These are phyloP conservation scores for Propithecus coquereli DNA, from an alignment of 2,113 vertebrate species.

Conservation along the genomic window DNA sequence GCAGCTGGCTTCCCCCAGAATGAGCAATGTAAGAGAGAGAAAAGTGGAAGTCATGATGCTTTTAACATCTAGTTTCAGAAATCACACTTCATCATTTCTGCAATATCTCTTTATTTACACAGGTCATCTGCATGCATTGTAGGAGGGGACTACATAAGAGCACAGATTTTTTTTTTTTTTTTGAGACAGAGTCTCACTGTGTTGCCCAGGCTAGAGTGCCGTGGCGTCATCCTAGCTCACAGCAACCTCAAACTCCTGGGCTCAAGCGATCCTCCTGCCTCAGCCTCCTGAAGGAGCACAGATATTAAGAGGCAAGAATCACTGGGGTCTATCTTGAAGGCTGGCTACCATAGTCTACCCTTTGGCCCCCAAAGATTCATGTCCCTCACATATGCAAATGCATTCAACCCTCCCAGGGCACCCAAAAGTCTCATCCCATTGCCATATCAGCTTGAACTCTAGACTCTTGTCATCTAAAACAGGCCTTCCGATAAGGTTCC, in stretches of 20 bases:
- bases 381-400: not conserved
- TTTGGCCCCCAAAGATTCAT: not conserved
- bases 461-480: not conserved
- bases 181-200: no score
- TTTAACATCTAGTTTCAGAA: not conserved
- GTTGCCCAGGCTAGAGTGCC: no score
- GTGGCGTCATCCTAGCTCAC: no score
- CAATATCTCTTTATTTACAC: not conserved
- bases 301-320: not conserved
- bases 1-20: not conserved
- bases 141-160: not conserved
- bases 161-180: no score
- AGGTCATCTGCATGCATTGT: not conserved
- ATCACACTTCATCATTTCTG: not conserved
- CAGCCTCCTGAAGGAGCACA: no score
- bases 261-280: no score
- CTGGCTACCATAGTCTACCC: not conserved
- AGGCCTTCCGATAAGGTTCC: not conserved
- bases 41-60: not conserved
- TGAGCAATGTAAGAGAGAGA: not conserved
- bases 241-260: no score
- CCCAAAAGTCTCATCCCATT: not conserved
- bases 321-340: not conserved
- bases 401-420: not conserved
- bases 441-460: not conserved